Conservation (phyloP, 2,113 vertebrate species). For the Etheostoma cragini region DNA sequence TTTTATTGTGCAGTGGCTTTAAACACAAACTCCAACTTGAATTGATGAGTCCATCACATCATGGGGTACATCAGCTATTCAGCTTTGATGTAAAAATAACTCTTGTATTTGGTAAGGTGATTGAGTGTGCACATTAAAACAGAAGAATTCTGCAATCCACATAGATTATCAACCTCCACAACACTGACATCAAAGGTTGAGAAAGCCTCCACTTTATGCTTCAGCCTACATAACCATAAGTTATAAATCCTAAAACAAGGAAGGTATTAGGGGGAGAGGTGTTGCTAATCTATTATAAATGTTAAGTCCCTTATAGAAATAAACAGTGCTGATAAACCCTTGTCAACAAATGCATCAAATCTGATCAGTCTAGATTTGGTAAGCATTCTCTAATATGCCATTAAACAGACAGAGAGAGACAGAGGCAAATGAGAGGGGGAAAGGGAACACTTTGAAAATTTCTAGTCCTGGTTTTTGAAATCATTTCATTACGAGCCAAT, state of each 20-base stretch:
- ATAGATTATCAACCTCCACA: conserved; percentile 77
- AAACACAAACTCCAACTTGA: conserved; percentile 36
- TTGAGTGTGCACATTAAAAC: conserved; percentile 33
- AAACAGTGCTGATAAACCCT: conserved; percentile 63
- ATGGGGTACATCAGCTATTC: conserved; percentile 16
- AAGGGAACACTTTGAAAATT: conserved; percentile 39
- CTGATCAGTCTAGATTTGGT: conserved; percentile 65
- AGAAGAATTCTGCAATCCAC: conserved; percentile 41
- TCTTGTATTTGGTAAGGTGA: conserved; percentile 42
- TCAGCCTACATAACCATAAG: conserved; percentile 52
- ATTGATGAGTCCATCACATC: conserved; percentile 43
- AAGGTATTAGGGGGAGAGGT: conserved; percentile 63
- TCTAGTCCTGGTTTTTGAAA: conserved; percentile 44
- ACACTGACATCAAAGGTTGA: conserved; percentile 68
- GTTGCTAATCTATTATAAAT: conserved; percentile 46
- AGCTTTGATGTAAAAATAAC: conserved; percentile 17
- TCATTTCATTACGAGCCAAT: conserved; percentile 65
- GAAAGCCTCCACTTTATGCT: conserved; percentile 50
- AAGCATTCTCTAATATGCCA: conserved; percentile 63
- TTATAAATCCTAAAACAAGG: conserved; percentile 77
- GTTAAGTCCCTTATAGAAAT: conserved; percentile 57
- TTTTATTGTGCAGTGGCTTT: conserved; percentile 39
- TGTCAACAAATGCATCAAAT: conserved; percentile 67
- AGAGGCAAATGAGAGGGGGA: conserved; percentile 7
- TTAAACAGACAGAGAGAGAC: conserved; percentile 42